phyloP scores from a whole-genome alignment of 2,888 invertebrate genomes.

The Diploptera punctata region DNA sequence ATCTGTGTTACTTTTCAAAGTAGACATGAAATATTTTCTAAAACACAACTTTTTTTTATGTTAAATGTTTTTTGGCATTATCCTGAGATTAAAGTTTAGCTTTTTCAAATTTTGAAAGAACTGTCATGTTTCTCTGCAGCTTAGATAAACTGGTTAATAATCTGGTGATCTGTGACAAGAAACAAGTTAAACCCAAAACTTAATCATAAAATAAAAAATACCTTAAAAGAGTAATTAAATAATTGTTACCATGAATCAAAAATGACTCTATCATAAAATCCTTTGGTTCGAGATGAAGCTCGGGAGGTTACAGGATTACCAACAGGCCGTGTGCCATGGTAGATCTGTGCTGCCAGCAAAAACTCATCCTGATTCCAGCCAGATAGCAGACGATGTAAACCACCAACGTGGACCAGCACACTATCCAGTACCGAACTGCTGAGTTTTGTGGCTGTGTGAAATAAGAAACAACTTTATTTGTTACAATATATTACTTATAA shows the following conservation, averaged over 20 bases:
- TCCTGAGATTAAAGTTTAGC: no score
- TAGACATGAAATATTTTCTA: no score
- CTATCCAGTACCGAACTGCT: constrained; percentile 76
- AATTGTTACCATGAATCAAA: constrained; percentile 82
- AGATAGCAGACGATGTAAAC: constrained; percentile 76
- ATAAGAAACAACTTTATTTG: no score
- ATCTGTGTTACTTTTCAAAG: no score
- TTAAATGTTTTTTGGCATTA: no score
- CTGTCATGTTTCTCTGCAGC: no score
- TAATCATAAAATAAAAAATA: neutral
- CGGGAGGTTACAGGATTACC: constrained; percentile 75
- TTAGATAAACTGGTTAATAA: no score
- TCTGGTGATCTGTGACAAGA: neutral
- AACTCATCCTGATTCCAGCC: constrained; percentile 88
- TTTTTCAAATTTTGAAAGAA: no score
- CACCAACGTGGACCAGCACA: constrained; percentile 81
- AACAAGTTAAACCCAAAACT: neutral
- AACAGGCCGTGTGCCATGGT: constrained; percentile 84
- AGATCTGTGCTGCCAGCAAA: constrained; percentile 83
- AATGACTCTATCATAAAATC: constrained; percentile 81
- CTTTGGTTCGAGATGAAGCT: constrained; percentile 68
- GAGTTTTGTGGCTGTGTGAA: constrained; percentile 65
- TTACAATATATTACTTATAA: no score
- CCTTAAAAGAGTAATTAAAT: neutral
- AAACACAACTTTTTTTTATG: no score